A percentile compares a stretch with the other conserved stretches of the same genome.
Conservation (phyloP, 2,797 vertebrate genomes). For the Phoebastria nigripes region DNA sequence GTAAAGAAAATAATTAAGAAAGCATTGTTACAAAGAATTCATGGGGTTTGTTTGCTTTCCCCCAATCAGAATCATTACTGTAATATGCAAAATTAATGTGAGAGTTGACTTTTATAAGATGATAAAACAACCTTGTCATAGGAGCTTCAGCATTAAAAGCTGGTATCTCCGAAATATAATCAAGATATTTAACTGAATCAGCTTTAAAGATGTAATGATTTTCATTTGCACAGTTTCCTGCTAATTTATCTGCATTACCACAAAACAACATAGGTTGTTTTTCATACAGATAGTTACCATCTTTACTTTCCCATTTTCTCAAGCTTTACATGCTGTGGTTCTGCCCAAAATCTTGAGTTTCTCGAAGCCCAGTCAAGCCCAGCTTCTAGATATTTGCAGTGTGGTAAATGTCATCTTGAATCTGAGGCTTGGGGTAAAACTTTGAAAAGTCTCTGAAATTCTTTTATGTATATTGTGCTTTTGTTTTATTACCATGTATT, state of each 20-base stretch:
- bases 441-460: background rate
- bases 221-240: background rate
- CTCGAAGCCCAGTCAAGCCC: background rate
- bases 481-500: background rate
- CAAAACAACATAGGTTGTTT: background rate
- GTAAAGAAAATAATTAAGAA: slow-evolving; percentile 44
- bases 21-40: slow-evolving; percentile 20
- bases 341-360: background rate
- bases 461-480: background rate
- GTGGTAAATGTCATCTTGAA: background rate
- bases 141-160: background rate
- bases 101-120: background rate
- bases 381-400: background rate
- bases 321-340: background rate
- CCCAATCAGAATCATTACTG: background rate
- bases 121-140: background rate
- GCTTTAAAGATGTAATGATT: background rate
- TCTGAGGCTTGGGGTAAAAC: background rate
- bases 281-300: background rate
- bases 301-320: background rate
- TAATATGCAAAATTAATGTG: background rate
- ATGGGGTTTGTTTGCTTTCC: background rate
- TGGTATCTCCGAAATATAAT: background rate
- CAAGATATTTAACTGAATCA: background rate
- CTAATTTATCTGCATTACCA: background rate